Conservation (phyloP, 2,797 vertebrate genomes). For the Manis crassicaudata region DNA sequence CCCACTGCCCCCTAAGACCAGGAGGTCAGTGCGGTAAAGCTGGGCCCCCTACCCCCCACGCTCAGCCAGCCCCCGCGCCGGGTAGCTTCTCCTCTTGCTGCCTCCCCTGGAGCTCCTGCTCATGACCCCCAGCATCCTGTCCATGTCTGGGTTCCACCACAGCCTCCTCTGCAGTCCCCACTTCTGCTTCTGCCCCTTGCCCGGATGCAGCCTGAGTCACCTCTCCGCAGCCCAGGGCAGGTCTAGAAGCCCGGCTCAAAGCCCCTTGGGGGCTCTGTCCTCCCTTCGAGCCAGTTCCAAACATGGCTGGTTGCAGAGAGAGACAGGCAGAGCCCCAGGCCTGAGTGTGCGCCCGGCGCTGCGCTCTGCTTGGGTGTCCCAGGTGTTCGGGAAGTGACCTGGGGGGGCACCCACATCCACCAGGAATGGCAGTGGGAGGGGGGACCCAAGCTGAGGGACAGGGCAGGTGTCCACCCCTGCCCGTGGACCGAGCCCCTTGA, state of each 20-base stretch:
- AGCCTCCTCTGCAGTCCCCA: neutral
- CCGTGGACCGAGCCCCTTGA: neutral
- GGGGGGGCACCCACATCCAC: neutral
- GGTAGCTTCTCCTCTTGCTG: neutral
- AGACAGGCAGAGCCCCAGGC: neutral
- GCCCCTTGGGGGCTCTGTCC: accelerated
- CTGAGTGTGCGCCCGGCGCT: accelerated
- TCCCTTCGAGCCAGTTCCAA: too few relatives aligned
- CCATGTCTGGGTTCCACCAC: neutral
- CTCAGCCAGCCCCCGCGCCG: neutral
- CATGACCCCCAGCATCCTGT: accelerated
- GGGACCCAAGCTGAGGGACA: neutral
- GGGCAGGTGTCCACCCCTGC: neutral
- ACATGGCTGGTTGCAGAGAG: too few relatives aligned
- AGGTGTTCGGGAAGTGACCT: neutral
- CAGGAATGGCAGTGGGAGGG: too few relatives aligned
- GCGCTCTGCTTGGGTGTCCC: neutral
- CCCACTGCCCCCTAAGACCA: neutral
- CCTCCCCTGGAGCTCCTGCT: neutral
- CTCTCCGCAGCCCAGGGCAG: neutral
- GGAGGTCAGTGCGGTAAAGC: neutral
- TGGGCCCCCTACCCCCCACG: neutral
- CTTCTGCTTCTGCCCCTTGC: neutral
- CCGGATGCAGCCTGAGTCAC: neutral
- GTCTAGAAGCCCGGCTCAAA: neutral